These are phyloP conservation scores for Myrmophylax atrothorax DNA, from an alignment of 2,113 vertebrate species.

Conservation along the genomic window DNA sequence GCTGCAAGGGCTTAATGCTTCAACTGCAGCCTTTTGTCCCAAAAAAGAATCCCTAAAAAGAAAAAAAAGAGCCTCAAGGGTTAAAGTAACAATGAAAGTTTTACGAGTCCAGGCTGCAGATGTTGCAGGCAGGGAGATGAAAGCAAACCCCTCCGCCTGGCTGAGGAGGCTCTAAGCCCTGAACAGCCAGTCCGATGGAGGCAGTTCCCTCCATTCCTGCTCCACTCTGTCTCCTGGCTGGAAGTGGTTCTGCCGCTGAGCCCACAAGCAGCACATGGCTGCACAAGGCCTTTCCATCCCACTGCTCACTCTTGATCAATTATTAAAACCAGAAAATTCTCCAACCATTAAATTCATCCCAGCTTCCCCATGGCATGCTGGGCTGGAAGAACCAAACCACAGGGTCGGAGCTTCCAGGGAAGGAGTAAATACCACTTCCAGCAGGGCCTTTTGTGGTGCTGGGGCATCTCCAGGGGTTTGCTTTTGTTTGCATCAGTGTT, in stretches of 20 bases:
- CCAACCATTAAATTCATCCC: constrained; percentile 22
- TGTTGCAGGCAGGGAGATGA: constrained; percentile 43
- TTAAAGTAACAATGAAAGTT: constrained; percentile 19
- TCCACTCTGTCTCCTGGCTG: neutral
- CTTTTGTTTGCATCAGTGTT: neutral
- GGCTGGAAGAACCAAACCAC: neutral
- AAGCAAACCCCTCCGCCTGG: neutral
- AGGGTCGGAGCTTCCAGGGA: neutral
- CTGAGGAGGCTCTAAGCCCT: neutral
- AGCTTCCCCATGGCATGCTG: neutral
- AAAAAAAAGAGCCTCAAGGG: neutral
- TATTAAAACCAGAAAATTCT: constrained; percentile 47
- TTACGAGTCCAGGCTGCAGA: constrained; percentile 43
- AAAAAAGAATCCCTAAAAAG: neutral
- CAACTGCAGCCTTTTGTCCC: neutral
- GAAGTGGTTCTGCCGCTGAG: neutral
- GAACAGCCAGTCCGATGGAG: neutral
- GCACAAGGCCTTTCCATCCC: neutral
- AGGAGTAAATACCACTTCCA: neutral
- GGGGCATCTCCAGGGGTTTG: neutral
- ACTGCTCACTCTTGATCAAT: neutral
- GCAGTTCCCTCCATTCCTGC: neutral
- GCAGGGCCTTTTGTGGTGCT: neutral
- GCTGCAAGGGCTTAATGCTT: neutral
- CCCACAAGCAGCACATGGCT: neutral